Conservation (phyloP, 2,888 invertebrate species). For the Sycophila texana region DNA sequence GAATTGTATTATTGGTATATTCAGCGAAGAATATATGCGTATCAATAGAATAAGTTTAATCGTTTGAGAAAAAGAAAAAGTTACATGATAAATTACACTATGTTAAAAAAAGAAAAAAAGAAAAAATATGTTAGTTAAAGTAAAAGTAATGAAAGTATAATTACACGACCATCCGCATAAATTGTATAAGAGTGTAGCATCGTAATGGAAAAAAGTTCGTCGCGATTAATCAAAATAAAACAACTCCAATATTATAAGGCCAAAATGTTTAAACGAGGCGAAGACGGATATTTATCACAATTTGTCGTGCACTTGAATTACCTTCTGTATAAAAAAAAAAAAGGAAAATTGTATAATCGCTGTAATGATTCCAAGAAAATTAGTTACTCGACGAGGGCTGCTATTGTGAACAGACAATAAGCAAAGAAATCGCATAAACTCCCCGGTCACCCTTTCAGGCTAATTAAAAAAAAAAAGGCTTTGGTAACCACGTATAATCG, state of each 20-base stretch:
- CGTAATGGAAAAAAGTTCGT: no score
- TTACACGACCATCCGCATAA: no score
- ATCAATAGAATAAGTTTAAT: slow-evolving; percentile 2
- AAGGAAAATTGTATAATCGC: slow-evolving; percentile 39
- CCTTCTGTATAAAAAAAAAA: slow-evolving; percentile 6
- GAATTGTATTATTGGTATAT: not conserved
- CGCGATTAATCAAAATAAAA: no score
- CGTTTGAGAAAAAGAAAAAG: slow-evolving; percentile 2
- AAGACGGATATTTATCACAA: not conserved
- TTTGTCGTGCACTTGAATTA: slow-evolving; percentile 1
- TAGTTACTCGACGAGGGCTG: slow-evolving; percentile 67
- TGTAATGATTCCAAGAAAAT: slow-evolving; percentile 46
- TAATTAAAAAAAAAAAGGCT: slow-evolving; percentile 42
- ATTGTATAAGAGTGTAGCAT: no score
- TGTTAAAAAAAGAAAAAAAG: not conserved
- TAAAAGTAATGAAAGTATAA: no score
- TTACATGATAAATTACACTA: not conserved
- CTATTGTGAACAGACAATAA: slow-evolving; percentile 75
- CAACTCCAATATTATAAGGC: no score
- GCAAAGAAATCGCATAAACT: slow-evolving; percentile 66
- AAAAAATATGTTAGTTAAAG: no score
- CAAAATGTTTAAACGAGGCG: no score
- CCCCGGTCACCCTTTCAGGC: slow-evolving; percentile 50
- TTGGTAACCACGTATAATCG: not conserved
- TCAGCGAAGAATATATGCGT: slow-evolving; percentile 5